These are phyloP conservation scores for Mungos mungo DNA, from an alignment of 2,113 vertebrate genomes.

Conservation along the genomic window DNA sequence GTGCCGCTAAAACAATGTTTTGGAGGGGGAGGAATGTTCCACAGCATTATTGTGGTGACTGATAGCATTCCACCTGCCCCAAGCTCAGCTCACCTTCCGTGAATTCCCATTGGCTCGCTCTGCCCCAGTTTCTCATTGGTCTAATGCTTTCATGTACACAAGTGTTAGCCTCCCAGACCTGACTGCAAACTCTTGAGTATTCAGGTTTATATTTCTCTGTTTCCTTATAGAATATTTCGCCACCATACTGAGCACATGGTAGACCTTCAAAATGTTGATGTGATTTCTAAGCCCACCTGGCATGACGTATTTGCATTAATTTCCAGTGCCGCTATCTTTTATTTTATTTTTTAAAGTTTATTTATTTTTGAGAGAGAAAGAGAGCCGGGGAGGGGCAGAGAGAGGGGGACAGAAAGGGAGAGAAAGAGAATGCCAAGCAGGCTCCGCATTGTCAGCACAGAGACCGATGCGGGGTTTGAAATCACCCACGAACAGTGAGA, in stretches of 20 bases:
- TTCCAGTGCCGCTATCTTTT: neutral
- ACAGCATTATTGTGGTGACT: neutral
- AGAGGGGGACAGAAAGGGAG: no score
- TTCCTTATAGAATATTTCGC: slow-evolving; percentile 16
- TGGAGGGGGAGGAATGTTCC: neutral
- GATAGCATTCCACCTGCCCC: neutral
- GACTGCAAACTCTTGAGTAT: neutral
- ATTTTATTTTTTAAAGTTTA: no score
- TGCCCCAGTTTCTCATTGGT: neutral
- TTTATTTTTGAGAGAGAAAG: no score
- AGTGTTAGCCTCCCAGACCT: neutral
- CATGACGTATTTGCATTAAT: neutral
- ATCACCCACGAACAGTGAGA: no score
- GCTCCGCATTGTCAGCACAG: no score
- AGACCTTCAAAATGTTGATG: neutral
- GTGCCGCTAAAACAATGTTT: neutral
- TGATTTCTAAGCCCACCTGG: neutral
- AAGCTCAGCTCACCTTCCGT: neutral
- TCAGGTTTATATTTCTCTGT: slow-evolving; percentile 8
- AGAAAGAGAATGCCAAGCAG: no score
- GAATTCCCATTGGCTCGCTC: neutral
- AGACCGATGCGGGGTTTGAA: no score
- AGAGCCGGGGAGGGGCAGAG: no score
- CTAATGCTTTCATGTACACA: neutral
- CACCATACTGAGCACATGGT: neutral